Base-by-base conservation (phyloP, 1,140 invertebrate species). In the Atopsyche davidsoni region DNA sequence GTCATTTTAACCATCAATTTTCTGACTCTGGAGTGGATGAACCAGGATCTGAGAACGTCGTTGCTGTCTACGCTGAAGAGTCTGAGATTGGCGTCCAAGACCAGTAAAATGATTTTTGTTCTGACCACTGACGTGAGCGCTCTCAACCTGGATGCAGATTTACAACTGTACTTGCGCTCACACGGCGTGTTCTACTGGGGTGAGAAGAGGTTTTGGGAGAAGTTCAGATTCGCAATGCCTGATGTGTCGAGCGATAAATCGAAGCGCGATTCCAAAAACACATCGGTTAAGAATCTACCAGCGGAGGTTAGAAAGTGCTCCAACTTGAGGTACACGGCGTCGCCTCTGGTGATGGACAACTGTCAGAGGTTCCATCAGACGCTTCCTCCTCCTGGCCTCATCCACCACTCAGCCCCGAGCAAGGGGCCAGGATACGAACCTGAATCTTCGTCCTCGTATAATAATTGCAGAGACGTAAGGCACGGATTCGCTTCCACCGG, bases 191-290 rank as follows among this genome's bases (percentile, higher is more conserved):
- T 89, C 17, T 72, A 80, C 42, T 87, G 83, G 83, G 82, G 82
- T 17, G 85, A 87, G 56, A 81, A 81, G 51, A 73, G 80, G 59
- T 89, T 89, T 66, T 89, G 86, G 86, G 83, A 87, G 54, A 88
- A 88, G 64, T 68, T 90, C 6, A 74, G 80, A 18, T 89, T 82
- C 65, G 81, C 83, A 9, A 80, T 91, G 79, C 87, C 87, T 0
- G 85, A 88, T 58, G 66, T 57, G 2, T 18, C 32, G 1, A 16
- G 22, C n/a, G 36, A 46, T 11, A 56, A 56, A 39, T 4, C 24
- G 13, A 46, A 46, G 22, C 19, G 28, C 3, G 23, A 23, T 7
- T 24, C 18, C n/a, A 46, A 41, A 10, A 38, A 17, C 2, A 49
- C 47, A 9, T 48, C 54, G 10, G 18, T 57, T 16, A 57, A 57